A percentile compares a stretch with the other conserved stretches of the same genome.
Conservation (phyloP, 64 coral and sea anemone genomes). For the Montipora efflorescens region DNA sequence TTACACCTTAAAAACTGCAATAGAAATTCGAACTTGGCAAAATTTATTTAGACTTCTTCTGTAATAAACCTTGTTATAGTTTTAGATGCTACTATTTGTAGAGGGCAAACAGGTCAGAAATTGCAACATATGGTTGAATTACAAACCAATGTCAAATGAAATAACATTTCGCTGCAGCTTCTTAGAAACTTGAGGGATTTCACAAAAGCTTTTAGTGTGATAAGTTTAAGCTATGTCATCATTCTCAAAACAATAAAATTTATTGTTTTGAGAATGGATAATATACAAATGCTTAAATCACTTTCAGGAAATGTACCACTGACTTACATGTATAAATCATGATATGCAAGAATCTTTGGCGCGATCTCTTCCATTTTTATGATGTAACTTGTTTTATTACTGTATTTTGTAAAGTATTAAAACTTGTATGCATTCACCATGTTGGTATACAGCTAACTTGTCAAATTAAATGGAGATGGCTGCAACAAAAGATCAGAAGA, state of each 20-base stretch:
- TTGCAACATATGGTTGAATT: not conserved
- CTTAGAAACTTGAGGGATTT: not conserved
- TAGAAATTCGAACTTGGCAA: constrained; percentile 15
- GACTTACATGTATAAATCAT: not conserved
- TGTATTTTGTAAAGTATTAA: constrained; percentile 11
- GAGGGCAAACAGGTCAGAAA: constrained; percentile 12
- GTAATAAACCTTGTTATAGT: constrained; percentile 7
- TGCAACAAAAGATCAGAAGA: no score
- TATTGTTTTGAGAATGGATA: constrained; percentile 24
- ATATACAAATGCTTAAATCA: not conserved
- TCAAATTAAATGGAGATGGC: not conserved
- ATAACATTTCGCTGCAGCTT: not conserved
- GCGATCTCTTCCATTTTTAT: not conserved
- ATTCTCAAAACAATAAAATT: constrained; percentile 22
- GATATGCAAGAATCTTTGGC: not conserved
- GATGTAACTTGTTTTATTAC: constrained; percentile 17
- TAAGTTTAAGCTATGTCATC: constrained; percentile 6
- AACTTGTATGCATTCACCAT: constrained; percentile 15
- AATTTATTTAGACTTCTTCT: constrained; percentile 3
- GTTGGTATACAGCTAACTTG: constrained; percentile 11
- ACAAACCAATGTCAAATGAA: constrained; percentile 7
- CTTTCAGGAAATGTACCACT: not conserved
- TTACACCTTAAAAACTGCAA: constrained; percentile 18
- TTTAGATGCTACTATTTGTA: constrained; percentile 7
- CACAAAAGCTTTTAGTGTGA: constrained; percentile 14